Evolutionary conservation across 2,113 vertebrate genomes (phyloP), one percentile per base, ranked within the genome.

Genomic region (Pygoscelis antarcticus): DNA sequence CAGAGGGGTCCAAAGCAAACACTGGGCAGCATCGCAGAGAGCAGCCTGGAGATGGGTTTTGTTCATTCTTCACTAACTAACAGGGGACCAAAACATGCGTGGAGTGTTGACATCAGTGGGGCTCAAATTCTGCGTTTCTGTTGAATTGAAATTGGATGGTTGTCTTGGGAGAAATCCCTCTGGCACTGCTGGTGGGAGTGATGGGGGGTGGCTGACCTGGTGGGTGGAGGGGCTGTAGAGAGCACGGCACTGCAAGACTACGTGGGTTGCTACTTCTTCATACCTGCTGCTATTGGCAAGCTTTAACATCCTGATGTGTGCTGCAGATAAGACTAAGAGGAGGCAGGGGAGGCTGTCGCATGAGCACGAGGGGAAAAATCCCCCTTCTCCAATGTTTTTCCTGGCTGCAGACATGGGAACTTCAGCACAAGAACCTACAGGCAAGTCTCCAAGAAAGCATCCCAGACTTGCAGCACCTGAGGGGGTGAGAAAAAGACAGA

Each of bases 391-490:
- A 81, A 85, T 32, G 94, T 65, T 46, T 58, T 82, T 17, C 90
- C 94, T 7, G 86, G 75, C 34, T 97, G 92, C 44, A 97, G 57
- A 32, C 87, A 88, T 12, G 97, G 97, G 88, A 97, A 97, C 40
- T 92, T 97, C 57, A 96, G 93, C 26, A 17, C 30, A 40, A 97
- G 7, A 13, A 86, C 96, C 96, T 97, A 95, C 60, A 98, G 91
- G 55, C 95, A 97, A n/a, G 30, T 81, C 58, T 98, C 90, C 9
- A 97, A 96, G 40, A 93, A 91, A 80, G 96, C 96, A 88, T 97
- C 97, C 97, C 98, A 96, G 64, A 97, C 83, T 75, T 96, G 97
- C 79, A 97, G 86, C 34, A 96, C 96, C 97, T 97, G 78, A 18
- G 38, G 52, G 36, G 78, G 55, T 22, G 42, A 38, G 40, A 42